Base-by-base conservation (phyloP, 2,797 vertebrate genomes). In the Poecilia velifera region DNA sequence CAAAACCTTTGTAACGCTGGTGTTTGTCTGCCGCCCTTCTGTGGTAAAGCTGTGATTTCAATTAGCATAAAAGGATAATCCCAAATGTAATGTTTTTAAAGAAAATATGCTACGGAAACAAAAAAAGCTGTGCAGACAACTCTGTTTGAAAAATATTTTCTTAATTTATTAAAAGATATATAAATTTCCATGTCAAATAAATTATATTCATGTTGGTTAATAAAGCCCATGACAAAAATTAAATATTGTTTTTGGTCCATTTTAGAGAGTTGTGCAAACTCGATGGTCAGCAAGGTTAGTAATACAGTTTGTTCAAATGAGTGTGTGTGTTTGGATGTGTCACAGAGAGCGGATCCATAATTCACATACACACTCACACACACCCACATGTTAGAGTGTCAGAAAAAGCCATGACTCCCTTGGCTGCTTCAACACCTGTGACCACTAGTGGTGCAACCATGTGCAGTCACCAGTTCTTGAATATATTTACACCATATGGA, bases 351-450 rank as follows among this genome's bases (percentile, higher is more conserved):
- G 78, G 78, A 77, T 73, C 80, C 34, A 88, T 88, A 87, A 91
- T 92, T 89, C 66, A 80, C 72, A 80, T 77, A 80, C 78, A 25
- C 46, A 18, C 72, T 55, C 81, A 80, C 74, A 62, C 49, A 53
- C 75, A 81, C 71, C 85, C 76, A 85, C 71, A 78, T 5, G 3
- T 20, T 79, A 79, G 82, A 66, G 90, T 87, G 57, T 31, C 72
- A 76, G 76, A 88, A 86, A 87, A 90, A 87, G 90, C 80, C 84
- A 73, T 80, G 85, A 90, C 84, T 87, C 81, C 80, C 78, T 73
- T 64, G n/a, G 87, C 78, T 85, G 78, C 74, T 73, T 34, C 31
- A 72, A 84, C 92, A 94, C 90, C 90, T 93, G 93, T 73, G 91
- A 76, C 87, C 91, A 81, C 76, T 55, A 55, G 80, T 74, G 77